These are phyloP conservation scores for Tiliqua scincoides DNA, from an alignment of 2,113 vertebrate genomes.

Conservation along the genomic window DNA sequence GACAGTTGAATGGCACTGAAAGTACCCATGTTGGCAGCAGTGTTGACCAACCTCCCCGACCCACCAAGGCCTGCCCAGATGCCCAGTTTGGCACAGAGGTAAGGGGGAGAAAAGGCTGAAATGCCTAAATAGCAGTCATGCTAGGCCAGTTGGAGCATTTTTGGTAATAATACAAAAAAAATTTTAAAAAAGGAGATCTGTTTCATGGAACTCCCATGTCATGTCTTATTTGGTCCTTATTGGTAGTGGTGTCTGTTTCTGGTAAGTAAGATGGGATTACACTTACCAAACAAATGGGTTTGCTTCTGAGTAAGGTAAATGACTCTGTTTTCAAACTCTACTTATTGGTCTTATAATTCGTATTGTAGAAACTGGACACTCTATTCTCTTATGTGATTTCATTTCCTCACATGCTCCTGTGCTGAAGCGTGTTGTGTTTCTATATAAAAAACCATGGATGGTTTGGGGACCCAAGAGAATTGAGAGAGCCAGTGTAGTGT, in stretches of 20 bases:
- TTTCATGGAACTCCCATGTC: no score
- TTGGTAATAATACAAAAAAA: no score
- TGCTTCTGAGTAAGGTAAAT: neutral
- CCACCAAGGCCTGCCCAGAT: slow-evolving; percentile 80
- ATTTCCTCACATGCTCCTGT: no score
- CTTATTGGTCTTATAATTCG: no score
- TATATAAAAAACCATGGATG: neutral
- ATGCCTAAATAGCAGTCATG: no score
- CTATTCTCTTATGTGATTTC: neutral
- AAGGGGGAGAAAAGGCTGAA: neutral
- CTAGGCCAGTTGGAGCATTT: no score
- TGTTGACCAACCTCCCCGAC: slow-evolving; percentile 73
- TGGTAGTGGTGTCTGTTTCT: no score
- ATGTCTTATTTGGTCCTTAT: no score
- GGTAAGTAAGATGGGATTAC: no score
- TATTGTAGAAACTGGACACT: neutral
- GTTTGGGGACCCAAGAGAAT: neutral
- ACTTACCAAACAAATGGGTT: neutral
- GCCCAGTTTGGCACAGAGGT: slow-evolving; percentile 85
- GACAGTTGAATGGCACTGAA: slow-evolving; percentile 51
- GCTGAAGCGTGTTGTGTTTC: neutral
- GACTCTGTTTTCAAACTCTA: no score
- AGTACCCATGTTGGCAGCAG: slow-evolving; percentile 64
- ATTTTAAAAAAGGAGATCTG: no score
- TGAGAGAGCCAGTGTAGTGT: neutral